Evolutionary conservation across 2,797 vertebrate species (phyloP), one percentile per base, ranked within the genome.

Genomic region (Argya squamiceps): DNA sequence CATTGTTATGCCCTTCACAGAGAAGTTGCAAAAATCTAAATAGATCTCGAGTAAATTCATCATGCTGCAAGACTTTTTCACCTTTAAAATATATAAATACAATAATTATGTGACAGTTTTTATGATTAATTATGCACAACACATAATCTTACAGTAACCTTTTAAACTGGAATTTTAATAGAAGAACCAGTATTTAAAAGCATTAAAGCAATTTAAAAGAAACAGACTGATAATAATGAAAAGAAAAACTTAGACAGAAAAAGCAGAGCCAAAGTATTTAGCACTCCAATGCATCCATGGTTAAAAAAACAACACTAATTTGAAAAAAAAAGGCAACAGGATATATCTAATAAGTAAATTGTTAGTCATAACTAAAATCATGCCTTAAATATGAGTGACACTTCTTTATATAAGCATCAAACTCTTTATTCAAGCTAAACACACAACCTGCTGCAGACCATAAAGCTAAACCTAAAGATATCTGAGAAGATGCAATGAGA

Each of bases 1-100:
- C 99, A 50, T 99, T 99, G 97, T 99, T 99, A 97, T 99, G 99
- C 60, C 99, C 99, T 98, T 99, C 99, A 98, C 99, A 99, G 62
- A 99, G 99, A 89, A 99, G 98, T 95, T 99, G 99, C 87, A 99
- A 98, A 97, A 99, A 99, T 97, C 99, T 98, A 97, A 99, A 99
- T 44, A 99, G 99, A 97, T 99, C 99, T 94, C 98, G 98, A 67
- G 99, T 99, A 97, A 99, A 99, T 97, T 99, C 99, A 74, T 99
- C 99, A 75, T 99, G 99, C 98, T 99, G 99, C 94, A 99, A 98
- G 43, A 99, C 99, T 97, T 99, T 99, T 97, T 99, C 99, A 98
- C 99, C 99, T 99, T 98, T 84, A 96, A 97, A 97, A 97, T 94
- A 98, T 56, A 97, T 82, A 96, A 67, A 93, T 62, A 81, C 12